Evolutionary conservation across 2,797 vertebrate species (phyloP).

Genomic region (Xiphophorus birchmanni): DNA sequence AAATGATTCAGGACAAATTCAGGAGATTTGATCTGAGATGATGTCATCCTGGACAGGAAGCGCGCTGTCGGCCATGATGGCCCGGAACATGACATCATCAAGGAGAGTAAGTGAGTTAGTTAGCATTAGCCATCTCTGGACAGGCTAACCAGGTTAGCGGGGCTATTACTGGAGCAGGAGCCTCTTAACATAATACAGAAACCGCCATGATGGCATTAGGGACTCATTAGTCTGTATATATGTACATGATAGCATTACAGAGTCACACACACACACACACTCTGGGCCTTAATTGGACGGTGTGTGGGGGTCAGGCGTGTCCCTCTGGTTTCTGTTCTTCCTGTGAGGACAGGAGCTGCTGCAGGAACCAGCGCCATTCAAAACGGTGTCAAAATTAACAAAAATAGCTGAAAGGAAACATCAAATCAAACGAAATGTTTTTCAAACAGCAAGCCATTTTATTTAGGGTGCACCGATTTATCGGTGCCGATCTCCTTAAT

Average conservation of each 20-base stretch:
- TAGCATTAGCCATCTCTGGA: constrained; percentile 77
- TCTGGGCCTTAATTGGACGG: constrained; percentile 58
- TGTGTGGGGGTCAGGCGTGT: constrained; percentile 23
- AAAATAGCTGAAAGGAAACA: no score
- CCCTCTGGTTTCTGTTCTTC: background rate
- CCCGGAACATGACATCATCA: constrained; percentile 65
- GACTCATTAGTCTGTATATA: constrained; percentile 72
- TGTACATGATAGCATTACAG: constrained; percentile 73
- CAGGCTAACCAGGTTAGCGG: constrained; percentile 80
- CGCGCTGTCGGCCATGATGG: background rate
- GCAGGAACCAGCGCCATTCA: no score
- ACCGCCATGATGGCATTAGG: constrained; percentile 78
- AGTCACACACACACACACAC: constrained; percentile 66
- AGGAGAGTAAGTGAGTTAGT: constrained; percentile 72
- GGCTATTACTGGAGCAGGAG: constrained; percentile 80
- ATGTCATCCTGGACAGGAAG: constrained; percentile 30
- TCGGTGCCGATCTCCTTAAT: no score
- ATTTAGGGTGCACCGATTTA: no score
- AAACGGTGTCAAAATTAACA: no score
- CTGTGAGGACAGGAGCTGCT: no score
- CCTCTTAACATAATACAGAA: constrained; percentile 82
- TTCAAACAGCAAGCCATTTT: no score
- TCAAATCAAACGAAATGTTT: no score
- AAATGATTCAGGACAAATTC: no score
- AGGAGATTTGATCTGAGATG: background rate